Conservation (phyloP, 2,797 vertebrate genomes). For the Acrossocheilus fasciatus region DNA sequence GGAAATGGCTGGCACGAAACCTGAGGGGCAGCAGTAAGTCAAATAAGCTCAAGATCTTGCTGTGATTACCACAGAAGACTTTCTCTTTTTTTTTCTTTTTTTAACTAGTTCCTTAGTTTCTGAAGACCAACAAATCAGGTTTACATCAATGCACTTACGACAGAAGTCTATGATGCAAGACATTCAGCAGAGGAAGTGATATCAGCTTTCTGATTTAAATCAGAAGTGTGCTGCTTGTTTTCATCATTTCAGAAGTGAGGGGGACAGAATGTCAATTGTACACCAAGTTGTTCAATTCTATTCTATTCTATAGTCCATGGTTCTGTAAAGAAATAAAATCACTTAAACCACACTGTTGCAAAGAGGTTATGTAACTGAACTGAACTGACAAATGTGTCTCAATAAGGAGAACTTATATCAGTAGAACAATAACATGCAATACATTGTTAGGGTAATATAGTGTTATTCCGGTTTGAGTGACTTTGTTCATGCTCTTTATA, state of each 20-base stretch:
- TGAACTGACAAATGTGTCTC: no score
- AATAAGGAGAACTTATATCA: no score
- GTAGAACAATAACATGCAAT: no score
- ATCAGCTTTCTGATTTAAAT: neutral
- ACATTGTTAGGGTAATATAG: no score
- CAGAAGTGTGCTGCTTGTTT: neutral
- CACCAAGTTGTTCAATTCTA: neutral
- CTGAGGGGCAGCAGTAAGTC: conserved; percentile 76
- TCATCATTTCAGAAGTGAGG: neutral
- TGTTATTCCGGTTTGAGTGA: no score
- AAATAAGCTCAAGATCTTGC: neutral
- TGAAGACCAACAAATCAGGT: neutral
- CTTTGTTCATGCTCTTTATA: no score
- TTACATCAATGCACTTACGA: neutral
- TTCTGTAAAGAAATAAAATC: neutral
- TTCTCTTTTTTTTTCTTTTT: no score
- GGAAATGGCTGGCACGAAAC: conserved; percentile 80
- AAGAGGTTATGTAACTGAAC: no score
- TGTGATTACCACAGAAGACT: neutral
- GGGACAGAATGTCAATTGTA: neutral
- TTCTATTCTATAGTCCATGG: neutral
- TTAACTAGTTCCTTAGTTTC: neutral
- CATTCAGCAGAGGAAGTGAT: neutral
- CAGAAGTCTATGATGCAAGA: neutral
- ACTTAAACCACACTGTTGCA: neutral